A percentile compares a stretch with the other conserved stretches of the same genome.
Conservation (phyloP, 2,888 invertebrate genomes). For the Dryobotodes eremita region DNA sequence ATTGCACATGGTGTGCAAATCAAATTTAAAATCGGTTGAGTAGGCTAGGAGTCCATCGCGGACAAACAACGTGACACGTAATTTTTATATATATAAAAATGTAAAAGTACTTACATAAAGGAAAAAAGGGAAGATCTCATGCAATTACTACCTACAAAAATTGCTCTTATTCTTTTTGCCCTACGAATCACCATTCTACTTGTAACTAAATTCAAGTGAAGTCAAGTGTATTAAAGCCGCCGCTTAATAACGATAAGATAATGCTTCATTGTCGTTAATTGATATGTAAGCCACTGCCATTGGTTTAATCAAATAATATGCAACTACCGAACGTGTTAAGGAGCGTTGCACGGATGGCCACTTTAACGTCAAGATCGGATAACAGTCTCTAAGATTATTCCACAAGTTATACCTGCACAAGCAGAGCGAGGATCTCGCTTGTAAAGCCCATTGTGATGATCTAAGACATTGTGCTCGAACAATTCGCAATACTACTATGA, state of each 20-base stretch:
- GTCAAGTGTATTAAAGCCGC: too few species aligned
- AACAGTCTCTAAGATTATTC: neutral
- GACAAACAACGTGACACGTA: too few species aligned
- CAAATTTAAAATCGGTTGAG: too few species aligned
- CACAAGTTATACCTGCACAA: neutral
- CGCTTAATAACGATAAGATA: too few species aligned
- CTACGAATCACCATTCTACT: neutral
- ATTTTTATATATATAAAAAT: too few species aligned
- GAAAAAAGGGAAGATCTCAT: too few species aligned
- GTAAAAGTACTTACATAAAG: too few species aligned
- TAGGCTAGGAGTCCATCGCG: too few species aligned
- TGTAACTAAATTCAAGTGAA: too few species aligned
- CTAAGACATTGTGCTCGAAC: neutral
- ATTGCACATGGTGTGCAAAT: too few species aligned
- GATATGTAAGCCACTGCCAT: neutral
- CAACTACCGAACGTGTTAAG: neutral
- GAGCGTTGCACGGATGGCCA: neutral
- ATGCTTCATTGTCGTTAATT: too few species aligned
- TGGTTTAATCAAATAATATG: slow-evolving; percentile 20
- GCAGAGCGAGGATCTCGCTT: neutral
- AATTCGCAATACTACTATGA: neutral
- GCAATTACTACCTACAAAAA: neutral
- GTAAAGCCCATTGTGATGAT: slow-evolving; percentile 1
- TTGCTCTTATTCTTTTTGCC: neutral
- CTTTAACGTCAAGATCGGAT: neutral